A percentile compares a stretch with the other conserved stretches of the same genome.
phyloP scores from a whole-genome alignment of 1,140 invertebrate species.

The Ceratoteleas bidentatus region DNA sequence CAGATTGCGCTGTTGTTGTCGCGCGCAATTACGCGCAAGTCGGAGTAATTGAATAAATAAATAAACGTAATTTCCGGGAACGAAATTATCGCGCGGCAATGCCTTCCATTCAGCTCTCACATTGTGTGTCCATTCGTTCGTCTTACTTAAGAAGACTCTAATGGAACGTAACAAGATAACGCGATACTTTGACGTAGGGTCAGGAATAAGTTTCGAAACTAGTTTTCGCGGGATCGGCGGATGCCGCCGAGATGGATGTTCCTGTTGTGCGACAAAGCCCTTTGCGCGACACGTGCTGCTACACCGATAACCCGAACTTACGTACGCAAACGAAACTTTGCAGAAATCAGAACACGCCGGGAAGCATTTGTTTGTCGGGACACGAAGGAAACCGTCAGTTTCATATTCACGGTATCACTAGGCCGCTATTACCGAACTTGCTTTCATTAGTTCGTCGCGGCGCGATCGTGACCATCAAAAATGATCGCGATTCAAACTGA shows the following conservation, averaged over 20 bases:
- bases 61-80: conserved; percentile 18
- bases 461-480: conserved; percentile 14
- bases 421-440: conserved; percentile 27
- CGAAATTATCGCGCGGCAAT: not conserved
- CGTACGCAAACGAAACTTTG: conserved; percentile 37
- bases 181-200: conserved; percentile 56
- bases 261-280: conserved; percentile 46
- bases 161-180: conserved; percentile 53
- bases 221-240: conserved; percentile 66
- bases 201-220: conserved; percentile 73
- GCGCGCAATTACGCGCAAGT: not conserved
- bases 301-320: conserved; percentile 46
- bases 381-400: conserved; percentile 33
- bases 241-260: conserved; percentile 39
- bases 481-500: conserved; percentile 5
- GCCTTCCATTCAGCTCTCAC: conserved; percentile 13
- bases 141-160: conserved; percentile 41
- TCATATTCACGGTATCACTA: conserved; percentile 22
- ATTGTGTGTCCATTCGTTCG: conserved; percentile 22
- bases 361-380: conserved; percentile 43
- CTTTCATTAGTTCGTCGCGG: conserved; percentile 22
- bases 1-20: not conserved
- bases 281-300: conserved; percentile 44
- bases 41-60: conserved; percentile 22
- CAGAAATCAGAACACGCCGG: conserved; percentile 42